Conservation (phyloP, 1,140 invertebrate genomes). For the Drosophila chauvacae region DNA sequence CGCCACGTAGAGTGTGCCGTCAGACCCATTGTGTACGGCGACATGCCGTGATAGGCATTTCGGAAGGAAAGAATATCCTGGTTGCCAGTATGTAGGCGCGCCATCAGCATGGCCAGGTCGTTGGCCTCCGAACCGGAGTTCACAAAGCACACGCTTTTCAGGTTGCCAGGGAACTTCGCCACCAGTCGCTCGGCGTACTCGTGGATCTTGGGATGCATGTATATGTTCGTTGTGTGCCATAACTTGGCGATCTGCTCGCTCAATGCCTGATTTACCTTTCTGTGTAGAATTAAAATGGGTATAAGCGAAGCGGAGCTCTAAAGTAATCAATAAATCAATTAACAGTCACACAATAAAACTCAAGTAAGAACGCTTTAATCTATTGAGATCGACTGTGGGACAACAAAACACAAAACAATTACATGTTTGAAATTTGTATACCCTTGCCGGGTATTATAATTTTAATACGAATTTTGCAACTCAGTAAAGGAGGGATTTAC, state of each 20-base stretch:
- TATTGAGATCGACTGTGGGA: not conserved
- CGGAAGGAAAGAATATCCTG: slow-evolving; percentile 94
- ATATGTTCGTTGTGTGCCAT: slow-evolving; percentile 97
- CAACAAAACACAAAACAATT: no score
- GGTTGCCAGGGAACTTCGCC: slow-evolving; percentile 91
- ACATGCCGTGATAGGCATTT: slow-evolving; percentile 96
- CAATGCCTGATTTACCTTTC: slow-evolving; percentile 91
- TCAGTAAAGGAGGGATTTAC: no score
- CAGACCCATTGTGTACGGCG: slow-evolving; percentile 91
- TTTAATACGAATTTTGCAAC: no score
- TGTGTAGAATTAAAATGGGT: slow-evolving; percentile 74
- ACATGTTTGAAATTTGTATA: no score
- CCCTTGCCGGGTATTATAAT: no score
- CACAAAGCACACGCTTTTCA: slow-evolving; percentile 96
- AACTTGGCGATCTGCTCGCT: slow-evolving; percentile 92
- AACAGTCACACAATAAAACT: not conserved
- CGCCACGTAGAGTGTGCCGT: slow-evolving; percentile 93
- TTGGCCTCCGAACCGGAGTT: slow-evolving; percentile 99
- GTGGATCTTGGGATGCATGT: slow-evolving; percentile 94
- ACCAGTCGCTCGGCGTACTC: slow-evolving; percentile 95
- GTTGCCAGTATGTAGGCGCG: slow-evolving; percentile 92
- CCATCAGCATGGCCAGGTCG: slow-evolving; percentile 95
- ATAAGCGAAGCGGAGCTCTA: not conserved
- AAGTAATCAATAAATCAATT: not conserved
- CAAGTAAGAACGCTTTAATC: no score